Evolutionary conservation across 2,113 vertebrate genomes (phyloP).

Genomic region (Prochilodus magdalenae): DNA sequence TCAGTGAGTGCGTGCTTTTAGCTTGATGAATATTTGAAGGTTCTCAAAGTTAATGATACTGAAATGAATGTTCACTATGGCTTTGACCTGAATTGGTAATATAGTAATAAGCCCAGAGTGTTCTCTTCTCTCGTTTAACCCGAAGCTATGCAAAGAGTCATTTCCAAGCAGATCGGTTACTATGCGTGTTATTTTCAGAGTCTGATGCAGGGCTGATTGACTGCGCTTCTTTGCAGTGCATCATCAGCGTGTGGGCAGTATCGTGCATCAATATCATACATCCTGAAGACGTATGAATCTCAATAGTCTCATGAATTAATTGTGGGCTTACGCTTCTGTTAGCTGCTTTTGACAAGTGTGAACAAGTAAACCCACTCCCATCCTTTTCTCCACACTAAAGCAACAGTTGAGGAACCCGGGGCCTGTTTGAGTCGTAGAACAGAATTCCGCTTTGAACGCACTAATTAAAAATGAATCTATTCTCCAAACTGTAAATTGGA

Average conservation of each 20-base stretch:
- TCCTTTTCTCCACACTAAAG: conserved; percentile 2
- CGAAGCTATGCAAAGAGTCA: background rate
- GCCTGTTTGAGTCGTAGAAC: conserved; percentile 15
- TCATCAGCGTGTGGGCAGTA: conserved; percentile 20
- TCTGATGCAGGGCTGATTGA: conserved; percentile 25
- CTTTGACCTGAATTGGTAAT: background rate
- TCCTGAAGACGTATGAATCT: background rate
- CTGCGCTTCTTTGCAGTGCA: conserved; percentile 20
- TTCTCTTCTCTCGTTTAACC: background rate
- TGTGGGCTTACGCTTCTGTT: conserved; percentile 22
- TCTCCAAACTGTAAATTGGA: conserved; percentile 20
- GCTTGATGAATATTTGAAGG: conserved; percentile 15
- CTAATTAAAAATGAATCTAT: conserved; percentile 42
- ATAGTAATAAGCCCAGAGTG: background rate
- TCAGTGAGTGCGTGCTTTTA: background rate
- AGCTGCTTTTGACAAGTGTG: conserved; percentile 34
- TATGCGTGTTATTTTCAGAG: conserved; percentile 6
- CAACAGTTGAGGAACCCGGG: conserved; percentile 14
- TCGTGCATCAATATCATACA: conserved; percentile 30
- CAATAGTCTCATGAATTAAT: conserved; percentile 37
- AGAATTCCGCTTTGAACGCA: conserved; percentile 6
- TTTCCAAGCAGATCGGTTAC: background rate
- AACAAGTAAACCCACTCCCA: conserved; percentile 27
- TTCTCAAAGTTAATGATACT: conserved; percentile 1
- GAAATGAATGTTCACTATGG: background rate